Evolutionary conservation across 2,888 invertebrate genomes (phyloP).

Genomic region (Diloba caeruleocephala): DNA sequence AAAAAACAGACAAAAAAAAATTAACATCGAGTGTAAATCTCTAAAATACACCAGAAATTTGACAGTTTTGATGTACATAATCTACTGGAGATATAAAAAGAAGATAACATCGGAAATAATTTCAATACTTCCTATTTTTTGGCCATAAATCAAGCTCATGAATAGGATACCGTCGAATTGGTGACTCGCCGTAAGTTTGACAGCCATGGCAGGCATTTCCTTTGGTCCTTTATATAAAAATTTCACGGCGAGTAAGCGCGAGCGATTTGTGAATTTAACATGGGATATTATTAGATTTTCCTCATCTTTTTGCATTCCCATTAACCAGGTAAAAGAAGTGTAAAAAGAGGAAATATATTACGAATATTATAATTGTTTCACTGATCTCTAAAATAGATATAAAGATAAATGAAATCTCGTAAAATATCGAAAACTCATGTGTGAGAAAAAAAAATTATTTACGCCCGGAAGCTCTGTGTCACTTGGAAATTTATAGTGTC

Average conservation of each 20-base stretch:
- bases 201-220: conserved; percentile 53
- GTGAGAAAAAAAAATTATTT: conserved; percentile 27
- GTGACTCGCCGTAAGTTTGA: conserved; percentile 38
- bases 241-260: conserved; percentile 59
- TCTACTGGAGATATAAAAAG: neutral
- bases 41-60: no score
- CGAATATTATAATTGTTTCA: neutral
- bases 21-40: no score
- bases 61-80: neutral
- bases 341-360: conserved; percentile 4
- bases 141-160: conserved; percentile 53
- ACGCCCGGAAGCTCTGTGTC: conserved; percentile 17
- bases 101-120: conserved; percentile 40
- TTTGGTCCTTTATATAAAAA: conserved; percentile 55
- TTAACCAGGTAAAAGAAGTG: conserved; percentile 11
- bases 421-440: conserved; percentile 17
- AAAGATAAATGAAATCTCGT: neutral
- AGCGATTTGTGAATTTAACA: conserved; percentile 61
- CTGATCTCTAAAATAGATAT: neutral
- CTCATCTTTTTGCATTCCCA: conserved; percentile 8
- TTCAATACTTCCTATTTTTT: conserved; percentile 43
- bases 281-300: conserved; percentile 57
- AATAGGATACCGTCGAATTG: conserved; percentile 59
- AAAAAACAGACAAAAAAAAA: no score
- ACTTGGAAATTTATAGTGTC: conserved; percentile 16